These are phyloP conservation scores for Hirudinaria manillensis DNA, from an alignment of 2,888 invertebrate genomes.

Conservation along the genomic window DNA sequence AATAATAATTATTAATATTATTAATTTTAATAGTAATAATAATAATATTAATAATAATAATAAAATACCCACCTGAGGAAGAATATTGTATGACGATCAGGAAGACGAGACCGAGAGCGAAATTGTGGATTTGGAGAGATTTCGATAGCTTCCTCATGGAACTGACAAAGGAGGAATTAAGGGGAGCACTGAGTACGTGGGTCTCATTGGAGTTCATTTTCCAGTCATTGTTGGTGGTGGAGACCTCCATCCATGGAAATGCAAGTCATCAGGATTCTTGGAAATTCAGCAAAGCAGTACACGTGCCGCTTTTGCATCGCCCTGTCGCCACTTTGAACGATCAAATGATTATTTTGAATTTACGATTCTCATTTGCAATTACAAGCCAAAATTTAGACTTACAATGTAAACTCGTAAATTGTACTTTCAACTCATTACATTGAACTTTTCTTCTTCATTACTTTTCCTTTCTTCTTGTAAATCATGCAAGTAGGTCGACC, in stretches of 20 bases:
- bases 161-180: slow-evolving; percentile 6
- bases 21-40: no score
- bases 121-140: background rate
- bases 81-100: slow-evolving; percentile 10
- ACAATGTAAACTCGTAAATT: no score
- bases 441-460: no score
- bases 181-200: background rate
- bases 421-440: no score
- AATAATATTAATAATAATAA: background rate
- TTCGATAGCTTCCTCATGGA: background rate
- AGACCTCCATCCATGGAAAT: background rate
- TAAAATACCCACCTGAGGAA: background rate
- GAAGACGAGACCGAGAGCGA: background rate
- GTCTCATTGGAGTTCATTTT: slow-evolving; percentile 7
- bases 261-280: background rate
- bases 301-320: background rate
- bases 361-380: background rate
- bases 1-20: no score
- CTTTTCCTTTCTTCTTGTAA: no score
- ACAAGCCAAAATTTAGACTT: no score
- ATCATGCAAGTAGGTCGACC: no score
- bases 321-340: background rate
- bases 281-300: background rate
- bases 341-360: background rate
- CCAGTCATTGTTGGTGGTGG: background rate